These are phyloP conservation scores for Amphiprion clarkii DNA, from an alignment of 2,797 vertebrate genomes.

Conservation along the genomic window DNA sequence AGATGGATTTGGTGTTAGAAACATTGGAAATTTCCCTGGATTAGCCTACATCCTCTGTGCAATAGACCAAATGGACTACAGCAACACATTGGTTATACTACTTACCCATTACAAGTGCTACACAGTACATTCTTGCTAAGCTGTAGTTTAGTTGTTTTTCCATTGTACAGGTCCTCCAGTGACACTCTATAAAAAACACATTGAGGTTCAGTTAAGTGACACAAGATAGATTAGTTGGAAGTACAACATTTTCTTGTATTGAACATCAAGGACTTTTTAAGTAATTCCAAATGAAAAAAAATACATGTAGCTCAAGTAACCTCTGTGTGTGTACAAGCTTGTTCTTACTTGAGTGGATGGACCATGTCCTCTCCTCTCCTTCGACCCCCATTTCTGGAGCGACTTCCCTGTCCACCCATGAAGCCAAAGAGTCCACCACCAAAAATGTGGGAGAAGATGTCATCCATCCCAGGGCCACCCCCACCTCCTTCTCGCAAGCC, in stretches of 20 bases:
- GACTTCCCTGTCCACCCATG: slow-evolving; percentile 94
- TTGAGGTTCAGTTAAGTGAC: neutral
- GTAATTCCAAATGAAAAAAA: neutral
- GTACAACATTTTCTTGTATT: neutral
- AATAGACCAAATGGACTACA: neutral
- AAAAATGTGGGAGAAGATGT: slow-evolving; percentile 99
- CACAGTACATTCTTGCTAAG: slow-evolving; percentile 99
- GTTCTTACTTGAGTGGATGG: slow-evolving; percentile 95
- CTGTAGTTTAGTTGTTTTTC: slow-evolving; percentile 98
- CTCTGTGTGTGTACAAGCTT: neutral
- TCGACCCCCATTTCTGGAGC: slow-evolving; percentile 94
- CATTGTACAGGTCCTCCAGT: slow-evolving; percentile 98
- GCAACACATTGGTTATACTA: slow-evolving; percentile 41
- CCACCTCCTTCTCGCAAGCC: slow-evolving; percentile 97
- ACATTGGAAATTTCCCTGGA: neutral
- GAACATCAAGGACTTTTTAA: neutral
- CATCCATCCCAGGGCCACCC: slow-evolving; percentile 96
- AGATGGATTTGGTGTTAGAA: slow-evolving; percentile 1
- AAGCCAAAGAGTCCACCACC: slow-evolving; percentile 97
- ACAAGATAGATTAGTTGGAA: neutral
- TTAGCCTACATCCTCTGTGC: neutral
- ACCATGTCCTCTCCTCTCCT: slow-evolving; percentile 99
- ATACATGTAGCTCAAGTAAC: neutral
- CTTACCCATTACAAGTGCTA: slow-evolving; percentile 97
- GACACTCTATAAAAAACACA: slow-evolving; percentile 87